phyloP scores from a whole-genome alignment of 2,113 vertebrate species.

The Callipepla squamata region DNA sequence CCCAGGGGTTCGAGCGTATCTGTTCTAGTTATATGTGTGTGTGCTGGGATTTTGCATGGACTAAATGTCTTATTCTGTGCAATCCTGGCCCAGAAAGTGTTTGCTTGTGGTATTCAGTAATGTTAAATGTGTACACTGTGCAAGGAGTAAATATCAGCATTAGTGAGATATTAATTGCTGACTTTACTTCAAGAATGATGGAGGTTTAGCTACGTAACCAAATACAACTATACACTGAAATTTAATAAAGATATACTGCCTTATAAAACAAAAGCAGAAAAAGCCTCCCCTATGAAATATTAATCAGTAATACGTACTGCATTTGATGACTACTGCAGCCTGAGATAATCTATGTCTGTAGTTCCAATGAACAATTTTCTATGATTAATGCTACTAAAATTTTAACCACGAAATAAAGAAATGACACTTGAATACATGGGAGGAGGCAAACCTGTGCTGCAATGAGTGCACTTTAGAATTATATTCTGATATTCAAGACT shows the following conservation, averaged over 20 bases:
- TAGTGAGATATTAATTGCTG: neutral
- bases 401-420: neutral
- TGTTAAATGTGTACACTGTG: fast-evolving
- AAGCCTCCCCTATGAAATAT: constrained; percentile 19
- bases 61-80: neutral
- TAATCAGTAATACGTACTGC: constrained; percentile 24
- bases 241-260: neutral
- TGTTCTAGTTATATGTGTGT: neutral
- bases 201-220: neutral
- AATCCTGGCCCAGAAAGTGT: neutral
- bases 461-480: neutral
- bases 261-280: neutral
- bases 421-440: fast-evolving
- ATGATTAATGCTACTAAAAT: neutral
- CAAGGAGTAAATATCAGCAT: neutral
- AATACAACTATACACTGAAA: neutral
- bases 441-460: neutral
- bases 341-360: neutral
- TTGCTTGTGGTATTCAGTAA: neutral
- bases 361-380: neutral
- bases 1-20: neutral
- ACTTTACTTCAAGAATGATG: neutral
- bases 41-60: neutral
- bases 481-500: neutral
- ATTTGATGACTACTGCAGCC: constrained; percentile 45